Evolutionary conservation across 2,113 vertebrate species (phyloP), one percentile per base, ranked within the genome.

Genomic region (Romanogobio albipinnatus): DNA sequence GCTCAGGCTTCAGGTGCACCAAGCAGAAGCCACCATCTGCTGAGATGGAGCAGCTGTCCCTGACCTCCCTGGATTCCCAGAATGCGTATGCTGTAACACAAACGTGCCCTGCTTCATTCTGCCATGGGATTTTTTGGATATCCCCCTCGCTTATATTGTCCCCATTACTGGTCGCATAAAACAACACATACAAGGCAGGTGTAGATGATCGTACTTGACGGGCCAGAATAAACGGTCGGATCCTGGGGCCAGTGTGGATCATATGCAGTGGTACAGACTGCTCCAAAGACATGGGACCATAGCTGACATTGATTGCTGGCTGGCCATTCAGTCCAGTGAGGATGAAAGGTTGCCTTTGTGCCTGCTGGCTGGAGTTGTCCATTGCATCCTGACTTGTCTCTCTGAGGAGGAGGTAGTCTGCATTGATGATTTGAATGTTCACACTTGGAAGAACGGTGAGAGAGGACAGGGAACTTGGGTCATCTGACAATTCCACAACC

Each of bases 1-100:
- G 89, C 45, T 95, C 95, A 3, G 95, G 95, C 68, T 95, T 96
- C 80, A 99, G 89, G 86, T 95, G 93, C 0, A 95, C 96, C 90
- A 97, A 92, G 11, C 97, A 98, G 83, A 97, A 92, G 13, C 95
- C 96, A 47, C 96, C 93, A 2, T 92, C 91, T 0, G 94, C 95
- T 1, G 84, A 0, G n/a, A 97, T 82, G 0, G 94, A 88, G 90
- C 97, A 98, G 70, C 94, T 91, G 19, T 94, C 95, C 2, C 95
- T 91, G 13, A 97, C 95, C 80, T 97, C 96, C 79, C 91, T 92
- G 0, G 95, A 96, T 89, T 97, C 96, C 85, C 96, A 95, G 62
- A 98, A 97, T 36, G 96, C 96, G 0, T 96, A 97, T 0, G 95
- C 95, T 0, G 95, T 96, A 82, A 98, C 93, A 89, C 97, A 98